These are phyloP conservation scores for Porites evermanni DNA, from an alignment of 92 coral and sea anemone species.

Conservation along the genomic window DNA sequence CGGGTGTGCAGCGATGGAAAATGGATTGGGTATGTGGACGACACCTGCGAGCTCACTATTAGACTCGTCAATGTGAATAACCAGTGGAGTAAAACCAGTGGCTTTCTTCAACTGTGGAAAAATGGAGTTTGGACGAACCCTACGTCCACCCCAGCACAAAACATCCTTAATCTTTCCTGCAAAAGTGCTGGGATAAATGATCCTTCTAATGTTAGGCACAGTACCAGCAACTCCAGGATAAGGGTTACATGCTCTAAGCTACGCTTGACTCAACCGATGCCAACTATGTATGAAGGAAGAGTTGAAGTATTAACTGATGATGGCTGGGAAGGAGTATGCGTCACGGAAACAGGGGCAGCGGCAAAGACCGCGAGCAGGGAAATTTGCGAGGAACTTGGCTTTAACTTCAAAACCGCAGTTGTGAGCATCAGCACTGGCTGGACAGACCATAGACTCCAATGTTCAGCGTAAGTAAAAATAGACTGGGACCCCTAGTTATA, in stretches of 20 bases:
- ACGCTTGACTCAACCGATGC: slow-evolving; percentile 19
- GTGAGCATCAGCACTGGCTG: slow-evolving; percentile 19
- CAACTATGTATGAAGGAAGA: slow-evolving; percentile 39
- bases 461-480: slow-evolving; percentile 32
- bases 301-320: slow-evolving; percentile 31
- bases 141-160: neutral
- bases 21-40: slow-evolving; percentile 39
- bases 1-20: no score
- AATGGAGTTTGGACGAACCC: slow-evolving; percentile 4
- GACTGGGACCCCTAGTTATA: neutral
- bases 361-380: neutral
- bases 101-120: slow-evolving; percentile 35
- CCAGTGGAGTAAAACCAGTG: slow-evolving; percentile 12
- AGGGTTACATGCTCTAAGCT: slow-evolving; percentile 18
- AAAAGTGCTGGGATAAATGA: neutral
- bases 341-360: neutral
- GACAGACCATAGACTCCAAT: slow-evolving; percentile 27
- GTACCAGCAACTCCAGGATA: neutral
- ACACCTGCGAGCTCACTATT: slow-evolving; percentile 5
- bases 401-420: neutral
- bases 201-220: neutral
- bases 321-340: slow-evolving; percentile 39
- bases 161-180: slow-evolving; percentile 1
- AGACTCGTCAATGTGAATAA: neutral
- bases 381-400: slow-evolving; percentile 21